Conservation (phyloP, 1,140 invertebrate genomes). For the Aphaenogaster ashmeadi region DNA sequence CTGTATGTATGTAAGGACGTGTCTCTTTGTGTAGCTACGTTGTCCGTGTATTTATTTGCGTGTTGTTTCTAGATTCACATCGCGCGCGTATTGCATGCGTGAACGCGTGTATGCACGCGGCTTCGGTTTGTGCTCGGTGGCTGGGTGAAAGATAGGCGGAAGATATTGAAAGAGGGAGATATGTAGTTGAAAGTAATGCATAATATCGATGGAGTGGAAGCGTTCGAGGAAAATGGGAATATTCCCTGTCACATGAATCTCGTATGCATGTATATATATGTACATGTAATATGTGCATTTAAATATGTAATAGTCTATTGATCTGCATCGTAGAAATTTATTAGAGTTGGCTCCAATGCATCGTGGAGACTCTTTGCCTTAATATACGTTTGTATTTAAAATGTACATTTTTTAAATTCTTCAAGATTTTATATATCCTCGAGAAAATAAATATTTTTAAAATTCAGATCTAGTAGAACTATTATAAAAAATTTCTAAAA, state of each 20-base stretch:
- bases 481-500: not conserved
- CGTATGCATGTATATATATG: conserved; percentile 8
- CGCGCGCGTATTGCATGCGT: conserved; percentile 3
- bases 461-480: conserved; percentile 4
- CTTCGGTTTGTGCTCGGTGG: conserved; percentile 39
- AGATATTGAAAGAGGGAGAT: not conserved
- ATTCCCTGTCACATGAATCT: conserved; percentile 34
- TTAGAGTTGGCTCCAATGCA: conserved; percentile 1
- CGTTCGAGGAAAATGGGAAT: conserved; percentile 39
- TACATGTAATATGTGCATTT: conserved; percentile 34
- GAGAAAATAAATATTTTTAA: not conserved
- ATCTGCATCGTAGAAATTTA: conserved; percentile 32
- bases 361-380: conserved; percentile 8
- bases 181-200: not conserved
- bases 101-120: not conserved
- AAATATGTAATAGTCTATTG: conserved; percentile 33
- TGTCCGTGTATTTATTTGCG: conserved; percentile 74
- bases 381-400: not conserved
- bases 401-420: not conserved
- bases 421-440: not conserved
- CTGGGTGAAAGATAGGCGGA: not conserved
- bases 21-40: conserved; percentile 63
- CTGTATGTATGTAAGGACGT: conserved; percentile 59
- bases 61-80: conserved; percentile 56
- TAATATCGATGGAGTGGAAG: not conserved